Evolutionary conservation across 2,113 vertebrate genomes (phyloP).

Genomic region (Scophthalmus maximus): DNA sequence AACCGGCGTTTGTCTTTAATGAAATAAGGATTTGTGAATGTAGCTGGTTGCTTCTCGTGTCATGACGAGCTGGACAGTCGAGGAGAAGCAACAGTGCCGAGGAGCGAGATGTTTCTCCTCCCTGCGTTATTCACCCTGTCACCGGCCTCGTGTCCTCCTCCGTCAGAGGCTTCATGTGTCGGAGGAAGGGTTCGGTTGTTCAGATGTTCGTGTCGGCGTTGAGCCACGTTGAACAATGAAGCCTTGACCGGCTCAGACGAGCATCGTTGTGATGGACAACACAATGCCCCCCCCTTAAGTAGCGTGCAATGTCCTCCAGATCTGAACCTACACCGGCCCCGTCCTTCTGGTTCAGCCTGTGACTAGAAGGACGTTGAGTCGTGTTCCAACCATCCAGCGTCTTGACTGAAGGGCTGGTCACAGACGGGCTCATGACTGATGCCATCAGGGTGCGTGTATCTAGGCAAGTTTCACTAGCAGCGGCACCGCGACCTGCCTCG

Average conservation of each 20-base stretch:
- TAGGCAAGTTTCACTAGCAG: conserved; percentile 46
- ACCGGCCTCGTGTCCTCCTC: conserved; percentile 56
- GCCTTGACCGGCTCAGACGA: neutral
- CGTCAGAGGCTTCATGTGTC: too few species aligned
- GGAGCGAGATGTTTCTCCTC: conserved; percentile 11
- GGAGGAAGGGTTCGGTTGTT: too few species aligned
- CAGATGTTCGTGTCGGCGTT: too few species aligned
- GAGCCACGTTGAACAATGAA: neutral
- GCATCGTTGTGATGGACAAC: conserved; percentile 16
- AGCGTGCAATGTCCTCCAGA: conserved; percentile 31
- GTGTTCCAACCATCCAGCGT: conserved; percentile 1
- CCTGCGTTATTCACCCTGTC: conserved; percentile 38
- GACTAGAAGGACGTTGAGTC: neutral
- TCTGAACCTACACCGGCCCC: neutral
- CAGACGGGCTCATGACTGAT: conserved; percentile 28
- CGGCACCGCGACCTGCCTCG: conserved; percentile 38
- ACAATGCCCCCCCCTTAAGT: neutral
- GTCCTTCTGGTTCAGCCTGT: conserved; percentile 2
- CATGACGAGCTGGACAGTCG: conserved; percentile 1
- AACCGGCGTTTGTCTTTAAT: neutral
- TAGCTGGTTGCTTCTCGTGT: neutral
- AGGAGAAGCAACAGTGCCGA: conserved; percentile 4
- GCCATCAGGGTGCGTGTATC: conserved; percentile 25
- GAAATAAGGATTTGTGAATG: neutral
- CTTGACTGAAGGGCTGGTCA: conserved; percentile 5